phyloP scores from a whole-genome alignment of 2,888 invertebrate species.

The Acrobasis consociella region DNA sequence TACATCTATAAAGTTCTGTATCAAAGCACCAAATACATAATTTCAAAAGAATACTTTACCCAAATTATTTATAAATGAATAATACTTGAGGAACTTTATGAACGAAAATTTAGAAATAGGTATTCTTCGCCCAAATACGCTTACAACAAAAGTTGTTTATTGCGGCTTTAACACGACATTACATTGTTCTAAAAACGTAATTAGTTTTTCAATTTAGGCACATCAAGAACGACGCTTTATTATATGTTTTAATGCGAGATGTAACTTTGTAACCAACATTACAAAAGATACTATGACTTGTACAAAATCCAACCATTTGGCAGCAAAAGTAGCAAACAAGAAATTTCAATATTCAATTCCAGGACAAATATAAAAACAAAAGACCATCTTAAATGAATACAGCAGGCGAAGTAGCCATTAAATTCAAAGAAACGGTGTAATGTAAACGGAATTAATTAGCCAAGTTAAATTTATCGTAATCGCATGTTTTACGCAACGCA shows the following conservation, averaged over 20 bases:
- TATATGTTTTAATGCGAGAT: too few relatives aligned
- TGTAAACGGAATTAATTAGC: conserved; percentile 32
- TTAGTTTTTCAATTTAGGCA: background rate
- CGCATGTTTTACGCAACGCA: conserved; percentile 36
- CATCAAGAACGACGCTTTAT: too few relatives aligned
- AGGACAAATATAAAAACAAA: conserved; percentile 18
- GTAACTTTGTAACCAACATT: too few relatives aligned
- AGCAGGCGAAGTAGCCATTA: conserved; percentile 17
- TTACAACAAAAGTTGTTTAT: conserved; percentile 15
- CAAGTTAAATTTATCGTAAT: conserved; percentile 39
- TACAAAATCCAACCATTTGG: conserved; percentile 13
- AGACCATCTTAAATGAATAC: conserved; percentile 22
- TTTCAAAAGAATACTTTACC: conserved; percentile 62
- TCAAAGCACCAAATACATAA: conserved; percentile 35
- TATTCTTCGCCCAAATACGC: background rate
- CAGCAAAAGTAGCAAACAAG: conserved; percentile 7
- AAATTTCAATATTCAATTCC: conserved; percentile 11
- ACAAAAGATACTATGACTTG: too few relatives aligned
- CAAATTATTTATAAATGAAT: conserved; percentile 41
- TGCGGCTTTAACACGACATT: conserved; percentile 5
- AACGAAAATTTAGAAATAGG: background rate
- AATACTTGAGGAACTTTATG: conserved; percentile 18
- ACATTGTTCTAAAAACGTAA: conserved; percentile 1
- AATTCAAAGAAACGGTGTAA: conserved; percentile 28
- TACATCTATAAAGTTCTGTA: too few relatives aligned